These are phyloP conservation scores for Drosophila suzukii DNA, from an alignment of 1,140 invertebrate species.

Conservation along the genomic window DNA sequence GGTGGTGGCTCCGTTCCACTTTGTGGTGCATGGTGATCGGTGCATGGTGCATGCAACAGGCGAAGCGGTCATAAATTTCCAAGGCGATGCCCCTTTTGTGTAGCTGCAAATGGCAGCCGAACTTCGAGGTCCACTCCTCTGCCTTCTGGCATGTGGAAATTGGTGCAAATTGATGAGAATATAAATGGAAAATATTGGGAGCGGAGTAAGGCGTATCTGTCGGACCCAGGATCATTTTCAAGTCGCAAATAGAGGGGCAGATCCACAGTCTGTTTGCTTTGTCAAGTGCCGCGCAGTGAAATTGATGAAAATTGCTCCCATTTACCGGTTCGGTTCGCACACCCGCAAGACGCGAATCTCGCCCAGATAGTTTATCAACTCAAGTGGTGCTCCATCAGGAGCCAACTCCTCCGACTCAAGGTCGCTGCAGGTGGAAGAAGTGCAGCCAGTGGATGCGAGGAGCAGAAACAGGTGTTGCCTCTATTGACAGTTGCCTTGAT, in stretches of 20 bases:
- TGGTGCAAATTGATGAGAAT: slow-evolving; percentile 52
- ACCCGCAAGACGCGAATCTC: slow-evolving; percentile 43
- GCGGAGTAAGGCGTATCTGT: slow-evolving; percentile 14
- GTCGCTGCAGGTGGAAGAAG: slow-evolving; percentile 33
- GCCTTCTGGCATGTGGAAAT: slow-evolving; percentile 30
- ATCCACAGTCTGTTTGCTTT: slow-evolving; percentile 32
- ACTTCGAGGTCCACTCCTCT: slow-evolving; percentile 12
- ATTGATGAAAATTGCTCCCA: slow-evolving; percentile 38
- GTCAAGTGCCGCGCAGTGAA: slow-evolving; percentile 33
- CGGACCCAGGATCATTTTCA: slow-evolving; percentile 6
- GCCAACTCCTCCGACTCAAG: slow-evolving; percentile 31
- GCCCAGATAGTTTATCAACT: slow-evolving; percentile 17
- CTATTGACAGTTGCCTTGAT: slow-evolving; percentile 74
- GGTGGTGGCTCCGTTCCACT: slow-evolving; percentile 4
- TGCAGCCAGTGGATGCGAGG: slow-evolving; percentile 8
- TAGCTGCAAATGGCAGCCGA: slow-evolving; percentile 58
- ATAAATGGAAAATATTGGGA: slow-evolving; percentile 29
- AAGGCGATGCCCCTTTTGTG: slow-evolving; percentile 62
- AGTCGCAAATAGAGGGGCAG: not conserved
- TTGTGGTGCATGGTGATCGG: slow-evolving; percentile 1
- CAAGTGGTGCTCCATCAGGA: slow-evolving; percentile 6
- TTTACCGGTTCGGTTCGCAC: slow-evolving; percentile 46
- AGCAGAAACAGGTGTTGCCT: slow-evolving; percentile 63
- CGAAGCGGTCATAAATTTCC: slow-evolving; percentile 64
- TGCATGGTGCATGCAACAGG: slow-evolving; percentile 40